phyloP scores from a whole-genome alignment of 2,888 invertebrate genomes.

The Calameuta idolon region DNA sequence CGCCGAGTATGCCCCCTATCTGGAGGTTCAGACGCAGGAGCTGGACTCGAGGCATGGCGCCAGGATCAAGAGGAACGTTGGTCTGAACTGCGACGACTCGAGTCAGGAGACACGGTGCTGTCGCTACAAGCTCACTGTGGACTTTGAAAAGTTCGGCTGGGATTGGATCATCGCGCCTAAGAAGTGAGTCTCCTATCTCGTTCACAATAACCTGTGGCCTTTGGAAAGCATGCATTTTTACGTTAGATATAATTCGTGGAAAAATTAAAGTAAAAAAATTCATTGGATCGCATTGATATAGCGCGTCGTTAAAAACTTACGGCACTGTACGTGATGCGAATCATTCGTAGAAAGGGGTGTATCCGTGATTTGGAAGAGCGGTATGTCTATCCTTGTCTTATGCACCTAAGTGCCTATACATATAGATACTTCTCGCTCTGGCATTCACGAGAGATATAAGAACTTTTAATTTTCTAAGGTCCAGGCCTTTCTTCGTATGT shows the following conservation, averaged over 20 bases:
- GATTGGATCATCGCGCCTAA: slow-evolving; percentile 98
- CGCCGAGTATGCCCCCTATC: slow-evolving; percentile 72
- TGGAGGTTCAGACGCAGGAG: slow-evolving; percentile 71
- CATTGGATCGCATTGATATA: too few species aligned
- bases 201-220: not conserved
- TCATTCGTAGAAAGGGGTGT: not conserved
- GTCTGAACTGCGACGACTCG: slow-evolving; percentile 86
- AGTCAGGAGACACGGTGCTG: slow-evolving; percentile 90
- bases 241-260: not conserved
- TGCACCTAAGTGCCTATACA: not conserved
- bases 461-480: not conserved
- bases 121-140: slow-evolving; percentile 91
- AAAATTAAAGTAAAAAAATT: not conserved
- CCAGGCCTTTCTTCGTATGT: not conserved
- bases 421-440: not conserved
- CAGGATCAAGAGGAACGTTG: slow-evolving; percentile 81
- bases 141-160: slow-evolving; percentile 97
- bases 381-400: not conserved
- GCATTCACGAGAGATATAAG: not conserved
- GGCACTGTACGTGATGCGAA: too few species aligned
- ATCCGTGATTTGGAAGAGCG: too few species aligned
- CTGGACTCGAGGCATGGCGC: slow-evolving; percentile 71
- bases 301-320: too few species aligned
- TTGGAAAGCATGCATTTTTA: not conserved
- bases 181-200: slow-evolving; percentile 60